phyloP scores from a whole-genome alignment of 35 echinoderm and acorn worm species.

The Strongylocentrotus purpuratus region DNA sequence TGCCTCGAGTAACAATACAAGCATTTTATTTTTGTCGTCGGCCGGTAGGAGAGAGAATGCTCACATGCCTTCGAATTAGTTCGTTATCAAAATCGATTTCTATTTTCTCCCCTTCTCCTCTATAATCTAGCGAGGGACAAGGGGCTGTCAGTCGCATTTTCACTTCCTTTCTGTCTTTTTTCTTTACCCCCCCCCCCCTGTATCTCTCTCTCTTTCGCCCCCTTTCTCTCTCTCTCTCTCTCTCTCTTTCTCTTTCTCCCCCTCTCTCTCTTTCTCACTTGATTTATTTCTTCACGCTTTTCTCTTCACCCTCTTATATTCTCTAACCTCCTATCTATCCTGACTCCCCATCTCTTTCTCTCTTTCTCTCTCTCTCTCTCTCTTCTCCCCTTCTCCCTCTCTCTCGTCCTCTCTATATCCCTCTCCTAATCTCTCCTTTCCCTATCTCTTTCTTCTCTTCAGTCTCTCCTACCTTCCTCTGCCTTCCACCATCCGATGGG shows the following conservation, averaged over 20 bases:
- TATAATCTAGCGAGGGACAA: conserved; percentile 11
- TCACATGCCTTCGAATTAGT: conserved; percentile 30
- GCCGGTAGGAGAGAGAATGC: background rate
- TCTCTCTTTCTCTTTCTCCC: background rate
- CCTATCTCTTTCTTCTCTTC: background rate
- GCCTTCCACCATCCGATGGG: background rate
- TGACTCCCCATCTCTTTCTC: background rate
- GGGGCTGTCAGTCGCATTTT: background rate
- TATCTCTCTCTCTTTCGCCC: background rate
- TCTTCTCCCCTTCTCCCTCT: background rate
- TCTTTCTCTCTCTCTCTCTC: background rate
- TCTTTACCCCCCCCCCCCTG: background rate
- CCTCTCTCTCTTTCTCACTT: background rate
- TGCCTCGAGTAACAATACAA: conserved; percentile 21
- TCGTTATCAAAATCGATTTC: conserved; percentile 48
- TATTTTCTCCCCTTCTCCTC: background rate
- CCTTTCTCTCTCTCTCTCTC: background rate
- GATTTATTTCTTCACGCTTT: background rate
- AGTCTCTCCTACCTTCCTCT: background rate
- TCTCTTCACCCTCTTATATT: background rate
- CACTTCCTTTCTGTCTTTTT: background rate
- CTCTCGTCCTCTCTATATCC: background rate
- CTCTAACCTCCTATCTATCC: too few relatives aligned
- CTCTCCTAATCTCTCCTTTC: conserved; percentile 5
- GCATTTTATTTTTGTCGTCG: background rate